These are phyloP conservation scores for Chanos chanos DNA, from an alignment of 2,797 vertebrate species.

Conservation along the genomic window DNA sequence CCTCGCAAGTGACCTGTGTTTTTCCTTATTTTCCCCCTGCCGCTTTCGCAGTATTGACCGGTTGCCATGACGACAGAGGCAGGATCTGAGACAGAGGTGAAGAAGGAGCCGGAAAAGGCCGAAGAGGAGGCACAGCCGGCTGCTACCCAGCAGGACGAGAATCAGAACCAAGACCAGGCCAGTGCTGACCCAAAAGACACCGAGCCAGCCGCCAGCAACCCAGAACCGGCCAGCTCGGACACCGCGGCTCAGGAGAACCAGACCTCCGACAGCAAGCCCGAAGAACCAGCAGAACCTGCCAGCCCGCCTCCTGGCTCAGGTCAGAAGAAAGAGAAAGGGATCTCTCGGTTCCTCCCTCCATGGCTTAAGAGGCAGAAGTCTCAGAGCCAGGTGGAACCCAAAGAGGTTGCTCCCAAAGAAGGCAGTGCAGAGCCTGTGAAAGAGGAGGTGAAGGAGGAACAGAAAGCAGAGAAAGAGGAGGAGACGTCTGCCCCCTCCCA, in stretches of 20 bases:
- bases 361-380: slow-evolving; percentile 98
- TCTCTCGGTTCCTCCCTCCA: slow-evolving; percentile 90
- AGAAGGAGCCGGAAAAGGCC: slow-evolving; percentile 67
- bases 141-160: slow-evolving; percentile 64
- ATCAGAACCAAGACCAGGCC: slow-evolving; percentile 56
- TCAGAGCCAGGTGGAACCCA: slow-evolving; percentile 75
- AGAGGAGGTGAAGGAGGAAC: slow-evolving; percentile 42
- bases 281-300: background rate
- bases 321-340: slow-evolving; percentile 70
- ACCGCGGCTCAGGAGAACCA: slow-evolving; percentile 12
- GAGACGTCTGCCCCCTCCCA: too few relatives aligned
- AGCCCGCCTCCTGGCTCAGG: slow-evolving; percentile 28
- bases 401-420: slow-evolving; percentile 68
- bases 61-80: slow-evolving; percentile 90
- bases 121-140: too few relatives aligned
- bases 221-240: background rate
- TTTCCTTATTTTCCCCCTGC: background rate
- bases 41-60: slow-evolving; percentile 62
- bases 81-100: slow-evolving; percentile 82
- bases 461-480: slow-evolving; percentile 19
- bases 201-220: background rate
- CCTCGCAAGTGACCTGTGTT: too few relatives aligned
- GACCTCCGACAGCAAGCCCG: slow-evolving; percentile 39
- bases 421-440: slow-evolving; percentile 51
- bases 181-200: slow-evolving; percentile 24